Conservation (phyloP, 1,140 invertebrate genomes). For the Saccostrea cuccullata region DNA sequence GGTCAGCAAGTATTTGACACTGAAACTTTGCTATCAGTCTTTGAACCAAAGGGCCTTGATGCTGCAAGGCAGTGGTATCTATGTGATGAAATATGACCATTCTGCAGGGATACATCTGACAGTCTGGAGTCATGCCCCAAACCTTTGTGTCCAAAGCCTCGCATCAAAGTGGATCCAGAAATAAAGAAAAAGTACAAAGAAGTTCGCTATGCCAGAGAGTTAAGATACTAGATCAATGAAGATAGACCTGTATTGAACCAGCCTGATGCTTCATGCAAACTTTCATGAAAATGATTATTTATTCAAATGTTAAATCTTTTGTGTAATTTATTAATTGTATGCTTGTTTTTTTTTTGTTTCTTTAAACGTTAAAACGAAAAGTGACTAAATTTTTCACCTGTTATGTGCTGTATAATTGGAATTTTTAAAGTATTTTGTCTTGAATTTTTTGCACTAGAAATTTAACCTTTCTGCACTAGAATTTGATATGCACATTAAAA, state of each 20-base stretch:
- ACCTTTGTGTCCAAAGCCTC: conserved; percentile 24
- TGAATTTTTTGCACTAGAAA: too few relatives aligned
- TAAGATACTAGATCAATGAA: background rate
- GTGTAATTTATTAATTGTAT: too few relatives aligned
- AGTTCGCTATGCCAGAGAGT: background rate
- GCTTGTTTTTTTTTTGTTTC: too few relatives aligned
- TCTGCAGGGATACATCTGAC: background rate
- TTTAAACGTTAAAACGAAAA: too few relatives aligned
- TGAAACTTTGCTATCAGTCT: background rate
- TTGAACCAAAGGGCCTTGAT: conserved; percentile 41
- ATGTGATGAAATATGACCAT: conserved; percentile 40
- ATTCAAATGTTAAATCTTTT: too few relatives aligned
- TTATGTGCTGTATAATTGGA: too few relatives aligned
- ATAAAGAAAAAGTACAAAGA: background rate
- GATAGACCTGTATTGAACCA: background rate
- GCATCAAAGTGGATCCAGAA: background rate
- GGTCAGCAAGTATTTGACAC: background rate
- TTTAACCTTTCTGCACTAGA: too few relatives aligned
- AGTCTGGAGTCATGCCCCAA: conserved; percentile 28
- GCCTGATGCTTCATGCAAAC: background rate
- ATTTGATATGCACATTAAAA: too few relatives aligned
- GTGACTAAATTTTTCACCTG: too few relatives aligned
- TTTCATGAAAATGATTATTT: background rate
- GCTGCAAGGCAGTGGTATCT: conserved; percentile 45
- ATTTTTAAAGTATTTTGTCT: too few relatives aligned